A percentile compares a stretch with the other conserved stretches of the same genome.
Conservation (phyloP, 2,888 invertebrate genomes). For the Drosophila paracracens region DNA sequence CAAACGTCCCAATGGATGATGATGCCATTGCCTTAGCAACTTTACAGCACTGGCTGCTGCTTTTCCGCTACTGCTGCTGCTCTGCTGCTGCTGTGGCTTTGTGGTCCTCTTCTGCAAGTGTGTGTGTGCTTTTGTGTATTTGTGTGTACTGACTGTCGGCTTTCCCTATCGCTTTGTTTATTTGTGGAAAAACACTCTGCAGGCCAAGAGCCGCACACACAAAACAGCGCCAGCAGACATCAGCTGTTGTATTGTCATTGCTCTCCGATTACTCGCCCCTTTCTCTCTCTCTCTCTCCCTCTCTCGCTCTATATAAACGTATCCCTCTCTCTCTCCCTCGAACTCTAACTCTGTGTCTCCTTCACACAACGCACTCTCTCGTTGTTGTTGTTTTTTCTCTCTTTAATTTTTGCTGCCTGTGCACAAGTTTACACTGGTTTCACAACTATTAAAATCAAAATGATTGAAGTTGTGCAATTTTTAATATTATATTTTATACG, state of each 20-base stretch:
- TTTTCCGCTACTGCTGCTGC: constrained; percentile 28
- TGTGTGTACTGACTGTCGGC: constrained; percentile 32
- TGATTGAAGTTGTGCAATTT: not conserved
- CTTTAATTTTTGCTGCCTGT: constrained; percentile 1
- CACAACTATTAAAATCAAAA: not conserved
- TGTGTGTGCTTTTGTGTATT: constrained; percentile 19
- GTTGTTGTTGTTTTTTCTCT: constrained; percentile 12
- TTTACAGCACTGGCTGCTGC: constrained; percentile 51
- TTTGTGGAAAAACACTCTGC: constrained; percentile 65
- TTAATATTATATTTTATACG: not conserved
- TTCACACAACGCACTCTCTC: not conserved
- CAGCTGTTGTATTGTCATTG: constrained; percentile 52
- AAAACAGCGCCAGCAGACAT: constrained; percentile 43
- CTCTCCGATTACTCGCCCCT: constrained; percentile 33
- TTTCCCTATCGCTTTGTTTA: constrained; percentile 69
- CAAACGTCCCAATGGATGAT: constrained; percentile 55
- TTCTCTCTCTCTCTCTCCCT: constrained; percentile 27
- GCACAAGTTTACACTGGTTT: constrained; percentile 2
- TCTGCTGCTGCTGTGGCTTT: constrained; percentile 40
- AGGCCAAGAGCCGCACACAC: constrained; percentile 48
- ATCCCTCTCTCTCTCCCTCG: not conserved
- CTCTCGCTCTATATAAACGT: not conserved
- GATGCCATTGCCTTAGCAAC: constrained; percentile 76
- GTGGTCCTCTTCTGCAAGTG: constrained; percentile 23
- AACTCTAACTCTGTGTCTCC: not conserved